A percentile compares a stretch with the other conserved stretches of the same genome.
Conservation (phyloP, 1,140 invertebrate genomes). For the Megalopta genalis region DNA sequence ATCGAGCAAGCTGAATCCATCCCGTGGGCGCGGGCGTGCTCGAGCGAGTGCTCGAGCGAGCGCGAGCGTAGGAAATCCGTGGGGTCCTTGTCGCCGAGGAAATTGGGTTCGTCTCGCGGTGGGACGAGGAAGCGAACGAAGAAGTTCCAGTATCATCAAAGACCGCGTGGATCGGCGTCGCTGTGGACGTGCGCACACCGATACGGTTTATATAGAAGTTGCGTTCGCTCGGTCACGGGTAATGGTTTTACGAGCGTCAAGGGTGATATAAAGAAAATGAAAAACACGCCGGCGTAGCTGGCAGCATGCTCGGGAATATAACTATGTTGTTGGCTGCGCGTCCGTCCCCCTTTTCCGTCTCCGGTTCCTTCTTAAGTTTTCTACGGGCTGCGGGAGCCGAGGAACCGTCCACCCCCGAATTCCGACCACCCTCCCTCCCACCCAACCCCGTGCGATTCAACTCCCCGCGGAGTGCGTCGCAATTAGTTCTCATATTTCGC, state of each 20-base stretch:
- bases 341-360: constrained; percentile 57
- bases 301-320: constrained; percentile 76
- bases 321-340: constrained; percentile 65
- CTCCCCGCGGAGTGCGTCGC: constrained; percentile 75
- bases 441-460: constrained; percentile 41
- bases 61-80: constrained; percentile 37
- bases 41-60: no score
- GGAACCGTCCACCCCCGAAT: constrained; percentile 35
- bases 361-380: constrained; percentile 76
- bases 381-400: neutral
- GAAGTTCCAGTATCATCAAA: constrained; percentile 76
- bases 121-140: constrained; percentile 64
- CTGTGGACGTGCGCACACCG: constrained; percentile 49
- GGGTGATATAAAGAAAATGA: constrained; percentile 93
- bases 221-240: constrained; percentile 86
- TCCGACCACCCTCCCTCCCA: constrained; percentile 20
- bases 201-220: constrained; percentile 74
- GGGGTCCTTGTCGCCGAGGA: constrained; percentile 58
- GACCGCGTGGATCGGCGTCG: constrained; percentile 53
- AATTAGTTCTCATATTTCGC: constrained; percentile 71
- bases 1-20: constrained; percentile 60
- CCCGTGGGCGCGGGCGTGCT: constrained; percentile 55
- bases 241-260: constrained; percentile 90
- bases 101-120: constrained; percentile 68
- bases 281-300: constrained; percentile 82